These are phyloP conservation scores for Aphidoletes aphidimyza DNA, from an alignment of 2,888 invertebrate genomes.

Conservation along the genomic window DNA sequence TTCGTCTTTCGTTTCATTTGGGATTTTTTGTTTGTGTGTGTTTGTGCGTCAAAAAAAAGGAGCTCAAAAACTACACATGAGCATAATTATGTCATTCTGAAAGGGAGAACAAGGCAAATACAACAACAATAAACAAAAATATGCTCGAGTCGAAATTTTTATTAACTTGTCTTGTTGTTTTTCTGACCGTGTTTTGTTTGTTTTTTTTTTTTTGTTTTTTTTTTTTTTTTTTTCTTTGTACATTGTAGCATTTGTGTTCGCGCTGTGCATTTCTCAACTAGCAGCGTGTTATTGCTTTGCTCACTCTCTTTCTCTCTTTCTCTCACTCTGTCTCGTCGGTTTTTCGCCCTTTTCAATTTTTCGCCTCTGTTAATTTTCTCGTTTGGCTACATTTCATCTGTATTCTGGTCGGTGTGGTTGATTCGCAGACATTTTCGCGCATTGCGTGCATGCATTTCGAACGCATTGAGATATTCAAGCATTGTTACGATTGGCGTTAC, in stretches of 20 bases:
- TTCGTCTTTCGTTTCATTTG: too few relatives aligned
- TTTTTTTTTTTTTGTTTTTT: too few relatives aligned
- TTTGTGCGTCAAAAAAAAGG: too few relatives aligned
- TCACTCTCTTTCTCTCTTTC: not conserved
- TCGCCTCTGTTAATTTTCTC: not conserved
- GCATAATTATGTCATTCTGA: conserved; percentile 31
- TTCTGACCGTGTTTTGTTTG: not conserved
- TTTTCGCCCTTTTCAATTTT: not conserved
- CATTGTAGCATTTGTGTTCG: not conserved
- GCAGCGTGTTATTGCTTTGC: too few relatives aligned
- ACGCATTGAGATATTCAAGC: not conserved
- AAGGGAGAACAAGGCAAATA: conserved; percentile 30
- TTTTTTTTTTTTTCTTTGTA: too few relatives aligned
- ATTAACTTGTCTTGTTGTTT: conserved; percentile 26
- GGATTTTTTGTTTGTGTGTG: not conserved
- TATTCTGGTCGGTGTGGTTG: conserved; percentile 22
- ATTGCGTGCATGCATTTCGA: not conserved
- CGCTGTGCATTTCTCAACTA: not conserved
- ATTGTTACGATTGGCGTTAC: conserved; percentile 44
- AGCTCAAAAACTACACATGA: not conserved
- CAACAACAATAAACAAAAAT: too few relatives aligned
- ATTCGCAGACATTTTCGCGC: not conserved
- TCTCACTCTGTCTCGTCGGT: not conserved
- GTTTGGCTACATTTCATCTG: conserved; percentile 16
- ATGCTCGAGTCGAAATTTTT: not conserved